These are phyloP conservation scores for Elmis aenea DNA, from an alignment of 2,888 invertebrate species.

Conservation along the genomic window DNA sequence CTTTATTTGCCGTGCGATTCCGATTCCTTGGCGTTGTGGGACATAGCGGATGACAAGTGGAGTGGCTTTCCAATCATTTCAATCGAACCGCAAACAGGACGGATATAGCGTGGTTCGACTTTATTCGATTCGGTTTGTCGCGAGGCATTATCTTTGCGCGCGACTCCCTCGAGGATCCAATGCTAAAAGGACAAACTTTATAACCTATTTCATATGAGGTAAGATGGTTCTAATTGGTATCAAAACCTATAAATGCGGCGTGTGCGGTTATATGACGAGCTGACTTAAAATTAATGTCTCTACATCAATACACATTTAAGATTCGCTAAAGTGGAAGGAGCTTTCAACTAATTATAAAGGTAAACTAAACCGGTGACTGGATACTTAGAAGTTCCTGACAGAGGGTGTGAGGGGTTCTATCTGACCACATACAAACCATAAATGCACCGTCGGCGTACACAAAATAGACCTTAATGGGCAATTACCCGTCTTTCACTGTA, in stretches of 20 bases:
- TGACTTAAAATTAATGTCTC: constrained; percentile 41
- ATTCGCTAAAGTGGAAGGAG: constrained; percentile 38
- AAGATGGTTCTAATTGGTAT: constrained; percentile 32
- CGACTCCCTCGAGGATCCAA: constrained; percentile 28
- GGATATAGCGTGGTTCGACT: constrained; percentile 26
- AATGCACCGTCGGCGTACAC: constrained; percentile 32
- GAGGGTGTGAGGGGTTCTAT: constrained; percentile 34
- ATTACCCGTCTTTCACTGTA: constrained; percentile 29
- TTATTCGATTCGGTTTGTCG: constrained; percentile 32
- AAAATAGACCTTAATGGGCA: constrained; percentile 40
- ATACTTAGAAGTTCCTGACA: constrained; percentile 40
- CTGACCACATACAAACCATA: constrained; percentile 41
- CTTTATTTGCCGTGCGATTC: constrained; percentile 40
- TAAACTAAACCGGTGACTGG: constrained; percentile 39
- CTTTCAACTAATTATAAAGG: constrained; percentile 45
- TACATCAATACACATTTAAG: constrained; percentile 42
- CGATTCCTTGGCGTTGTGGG: constrained; percentile 25
- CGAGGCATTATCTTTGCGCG: constrained; percentile 37
- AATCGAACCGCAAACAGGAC: constrained; percentile 42
- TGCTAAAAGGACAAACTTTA: constrained; percentile 31
- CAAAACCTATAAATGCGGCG: constrained; percentile 24
- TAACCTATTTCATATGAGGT: constrained; percentile 29
- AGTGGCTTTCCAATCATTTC: constrained; percentile 43
- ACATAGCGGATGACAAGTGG: constrained; percentile 40
- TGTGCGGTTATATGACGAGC: constrained; percentile 40